Percentiles rank a stretch among this genome's conserved stretches.
These are phyloP conservation scores for Halocynthia aurantium DNA, from an alignment of 23 tunicate genomes.

Conservation along the genomic window DNA sequence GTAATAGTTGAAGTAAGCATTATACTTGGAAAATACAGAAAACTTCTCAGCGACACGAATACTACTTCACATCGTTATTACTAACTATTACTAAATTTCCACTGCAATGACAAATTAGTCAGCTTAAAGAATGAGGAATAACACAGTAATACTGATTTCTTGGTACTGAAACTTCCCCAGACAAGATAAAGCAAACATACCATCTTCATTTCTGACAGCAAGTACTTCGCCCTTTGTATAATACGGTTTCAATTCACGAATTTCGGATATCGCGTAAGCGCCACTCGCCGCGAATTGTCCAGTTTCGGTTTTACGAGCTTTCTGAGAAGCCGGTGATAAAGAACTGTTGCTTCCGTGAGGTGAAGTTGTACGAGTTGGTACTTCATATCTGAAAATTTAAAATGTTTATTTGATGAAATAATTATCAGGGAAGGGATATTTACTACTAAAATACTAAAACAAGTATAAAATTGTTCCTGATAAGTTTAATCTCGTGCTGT, in stretches of 20 bases:
- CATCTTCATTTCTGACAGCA: conserved; percentile 94
- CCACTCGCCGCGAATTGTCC: conserved; percentile 24
- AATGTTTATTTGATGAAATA: not conserved
- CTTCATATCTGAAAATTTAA: conserved; percentile 17
- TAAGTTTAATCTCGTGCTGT: no score
- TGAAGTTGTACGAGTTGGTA: not conserved
- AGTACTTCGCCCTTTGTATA: conserved; percentile 85
- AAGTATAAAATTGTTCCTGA: no score
- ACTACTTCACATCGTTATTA: no score
- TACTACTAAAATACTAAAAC: not conserved
- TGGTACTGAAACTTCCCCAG: no score
- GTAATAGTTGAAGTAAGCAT: no score
- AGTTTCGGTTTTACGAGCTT: conserved; percentile 3
- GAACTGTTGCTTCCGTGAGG: not conserved
- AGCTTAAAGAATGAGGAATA: no score
- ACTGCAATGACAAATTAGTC: no score
- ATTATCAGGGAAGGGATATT: not conserved
- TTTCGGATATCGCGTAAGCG: not conserved
- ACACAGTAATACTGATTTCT: no score
- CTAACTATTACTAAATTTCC: no score
- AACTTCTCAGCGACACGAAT: no score
- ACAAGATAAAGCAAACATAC: conserved; percentile 13
- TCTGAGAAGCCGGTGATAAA: conserved; percentile 13
- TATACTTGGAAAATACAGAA: no score
- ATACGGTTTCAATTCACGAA: conserved; percentile 37